Evolutionary conservation across 2,888 invertebrate species (phyloP).

Genomic region (Mythimna vitellina): DNA sequence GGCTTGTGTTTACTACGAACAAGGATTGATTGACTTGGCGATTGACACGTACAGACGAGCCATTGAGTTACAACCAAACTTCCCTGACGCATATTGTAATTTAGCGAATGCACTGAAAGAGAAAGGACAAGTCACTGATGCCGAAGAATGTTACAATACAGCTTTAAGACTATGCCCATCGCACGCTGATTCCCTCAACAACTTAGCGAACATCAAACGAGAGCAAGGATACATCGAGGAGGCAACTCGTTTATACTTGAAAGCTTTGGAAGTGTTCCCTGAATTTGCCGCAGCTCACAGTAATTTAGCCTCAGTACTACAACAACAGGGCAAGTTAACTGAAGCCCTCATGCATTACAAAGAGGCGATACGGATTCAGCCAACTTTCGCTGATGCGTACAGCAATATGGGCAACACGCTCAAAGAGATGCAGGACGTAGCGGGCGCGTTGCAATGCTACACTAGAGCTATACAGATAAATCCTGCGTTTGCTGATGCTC

Average conservation of each 20-base stretch:
- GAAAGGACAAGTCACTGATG: constrained; percentile 98
- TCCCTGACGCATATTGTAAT: constrained; percentile 99
- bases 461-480: constrained; percentile 99
- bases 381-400: constrained; percentile 99
- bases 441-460: constrained; percentile 99
- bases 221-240: constrained; percentile 99
- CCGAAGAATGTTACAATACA: constrained; percentile 99
- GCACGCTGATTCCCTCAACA: constrained; percentile 99
- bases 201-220: constrained; percentile 99
- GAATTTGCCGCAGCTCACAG: constrained; percentile 99
- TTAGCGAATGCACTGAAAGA: constrained; percentile 99
- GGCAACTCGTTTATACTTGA: constrained; percentile 98
- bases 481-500: constrained; percentile 99
- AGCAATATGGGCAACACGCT: constrained; percentile 99
- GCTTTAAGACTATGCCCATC: constrained; percentile 98
- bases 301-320: constrained; percentile 99
- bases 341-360: constrained; percentile 99
- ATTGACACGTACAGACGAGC: constrained; percentile 99
- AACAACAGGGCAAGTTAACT: constrained; percentile 99
- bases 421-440: constrained; percentile 99
- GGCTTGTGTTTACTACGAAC: constrained; percentile 99
- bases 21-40: constrained; percentile 99
- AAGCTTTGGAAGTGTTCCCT: constrained; percentile 98
- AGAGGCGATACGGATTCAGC: constrained; percentile 99
- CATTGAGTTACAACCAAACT: constrained; percentile 99